Percentiles rank a stretch among this genome's conserved stretches.
Evolutionary conservation across 2,797 vertebrate genomes (phyloP).

Genomic region (Sebastes cheni): DNA sequence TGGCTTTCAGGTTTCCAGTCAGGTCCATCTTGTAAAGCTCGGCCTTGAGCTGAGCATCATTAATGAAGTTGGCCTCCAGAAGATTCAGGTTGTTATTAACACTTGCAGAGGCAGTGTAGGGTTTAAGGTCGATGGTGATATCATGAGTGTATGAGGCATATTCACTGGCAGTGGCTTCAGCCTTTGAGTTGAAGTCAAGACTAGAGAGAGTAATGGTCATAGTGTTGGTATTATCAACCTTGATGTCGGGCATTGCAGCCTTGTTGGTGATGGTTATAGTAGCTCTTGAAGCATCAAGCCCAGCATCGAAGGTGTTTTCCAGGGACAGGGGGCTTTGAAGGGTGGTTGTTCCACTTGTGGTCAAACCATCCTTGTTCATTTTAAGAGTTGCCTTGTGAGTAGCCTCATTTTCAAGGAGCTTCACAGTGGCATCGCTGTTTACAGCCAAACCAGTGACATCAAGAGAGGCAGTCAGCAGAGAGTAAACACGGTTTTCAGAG

Average conservation of each 20-base stretch:
- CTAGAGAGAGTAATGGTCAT: constrained; percentile 82
- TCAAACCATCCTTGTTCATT: constrained; percentile 84
- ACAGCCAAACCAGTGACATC: constrained; percentile 84
- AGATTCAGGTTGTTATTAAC: constrained; percentile 87
- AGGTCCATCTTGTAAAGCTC: constrained; percentile 86
- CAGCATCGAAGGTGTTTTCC: constrained; percentile 86
- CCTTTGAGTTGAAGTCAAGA: constrained; percentile 84
- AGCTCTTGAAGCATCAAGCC: constrained; percentile 81
- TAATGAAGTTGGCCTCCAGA: constrained; percentile 75
- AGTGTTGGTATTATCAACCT: constrained; percentile 84
- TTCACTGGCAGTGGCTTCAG: constrained; percentile 79
- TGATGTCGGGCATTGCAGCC: constrained; percentile 81
- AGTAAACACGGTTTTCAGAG: constrained; percentile 77
- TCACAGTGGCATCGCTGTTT: constrained; percentile 83
- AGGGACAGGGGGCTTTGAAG: constrained; percentile 85
- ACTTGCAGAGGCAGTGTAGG: constrained; percentile 80
- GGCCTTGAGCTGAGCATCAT: constrained; percentile 83
- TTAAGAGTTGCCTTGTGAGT: constrained; percentile 86
- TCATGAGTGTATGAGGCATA: constrained; percentile 87
- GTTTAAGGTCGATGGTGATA: constrained; percentile 84
- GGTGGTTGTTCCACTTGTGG: constrained; percentile 84
- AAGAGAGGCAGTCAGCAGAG: constrained; percentile 82
- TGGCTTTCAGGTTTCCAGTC: constrained; percentile 85
- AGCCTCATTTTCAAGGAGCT: constrained; percentile 82
- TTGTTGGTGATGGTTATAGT: constrained; percentile 83